Conservation (phyloP, 2,113 vertebrate genomes). For the Fregata magnificens region DNA sequence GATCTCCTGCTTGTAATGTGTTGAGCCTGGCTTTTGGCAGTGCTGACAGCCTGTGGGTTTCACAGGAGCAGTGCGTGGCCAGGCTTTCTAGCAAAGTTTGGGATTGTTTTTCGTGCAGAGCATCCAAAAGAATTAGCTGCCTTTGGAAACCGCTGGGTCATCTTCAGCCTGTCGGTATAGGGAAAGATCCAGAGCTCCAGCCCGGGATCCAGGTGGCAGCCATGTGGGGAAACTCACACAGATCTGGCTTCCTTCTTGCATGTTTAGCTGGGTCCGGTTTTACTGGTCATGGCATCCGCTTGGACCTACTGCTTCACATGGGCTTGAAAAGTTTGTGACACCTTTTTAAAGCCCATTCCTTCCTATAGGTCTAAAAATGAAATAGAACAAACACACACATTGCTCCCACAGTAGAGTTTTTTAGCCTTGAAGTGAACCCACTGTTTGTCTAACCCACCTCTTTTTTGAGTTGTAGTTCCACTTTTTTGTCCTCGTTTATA, state of each 20-base stretch:
- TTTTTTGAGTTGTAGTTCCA: conserved; percentile 2
- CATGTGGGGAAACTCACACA: background rate
- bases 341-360: background rate
- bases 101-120: background rate
- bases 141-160: background rate
- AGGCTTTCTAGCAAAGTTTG: background rate
- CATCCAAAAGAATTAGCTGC: background rate
- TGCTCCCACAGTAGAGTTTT: background rate
- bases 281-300: background rate
- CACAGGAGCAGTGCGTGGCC: background rate
- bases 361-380: background rate
- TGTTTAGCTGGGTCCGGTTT: background rate
- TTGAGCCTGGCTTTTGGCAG: background rate
- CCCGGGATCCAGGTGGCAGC: background rate
- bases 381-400: background rate
- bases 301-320: background rate
- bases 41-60: background rate
- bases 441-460: conserved; percentile 58
- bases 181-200: background rate
- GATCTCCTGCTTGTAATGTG: background rate
- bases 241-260: background rate
- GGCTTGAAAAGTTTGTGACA: background rate
- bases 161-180: background rate
- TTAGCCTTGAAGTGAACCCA: background rate
- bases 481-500: background rate